Percentiles rank a stretch among this genome's conserved stretches.
phyloP scores from a whole-genome alignment of 2,888 invertebrate genomes.

The Plebejus argus region DNA sequence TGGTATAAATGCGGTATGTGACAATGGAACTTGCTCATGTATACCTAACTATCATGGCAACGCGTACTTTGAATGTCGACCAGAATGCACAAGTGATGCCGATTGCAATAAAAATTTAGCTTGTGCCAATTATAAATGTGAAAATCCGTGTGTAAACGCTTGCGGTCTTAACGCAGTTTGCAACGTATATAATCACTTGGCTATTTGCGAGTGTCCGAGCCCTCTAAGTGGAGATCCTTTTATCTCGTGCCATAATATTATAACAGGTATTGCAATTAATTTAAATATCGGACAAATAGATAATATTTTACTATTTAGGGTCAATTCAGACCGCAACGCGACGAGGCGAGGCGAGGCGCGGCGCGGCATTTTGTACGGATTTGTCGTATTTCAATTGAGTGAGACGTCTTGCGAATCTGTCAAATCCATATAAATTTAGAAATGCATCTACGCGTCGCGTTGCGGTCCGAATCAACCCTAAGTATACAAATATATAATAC shows the following conservation, averaged over 20 bases:
- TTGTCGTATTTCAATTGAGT: too few species aligned
- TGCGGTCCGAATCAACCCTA: too few species aligned
- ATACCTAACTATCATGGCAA: slow-evolving; percentile 83
- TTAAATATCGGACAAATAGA: background rate
- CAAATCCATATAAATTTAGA: too few species aligned
- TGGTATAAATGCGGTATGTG: slow-evolving; percentile 83
- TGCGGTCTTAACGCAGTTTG: slow-evolving; percentile 88
- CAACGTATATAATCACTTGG: slow-evolving; percentile 88
- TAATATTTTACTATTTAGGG: background rate
- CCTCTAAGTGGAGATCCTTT: slow-evolving; percentile 91
- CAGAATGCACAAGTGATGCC: slow-evolving; percentile 88
- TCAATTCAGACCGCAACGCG: too few species aligned
- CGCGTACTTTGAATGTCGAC: slow-evolving; percentile 85
- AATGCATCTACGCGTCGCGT: too few species aligned
- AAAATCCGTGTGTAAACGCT: slow-evolving; percentile 86
- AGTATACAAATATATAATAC: slow-evolving; percentile 28
- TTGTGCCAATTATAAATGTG: slow-evolving; percentile 87
- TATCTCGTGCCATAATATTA: slow-evolving; percentile 82
- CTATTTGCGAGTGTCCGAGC: slow-evolving; percentile 87
- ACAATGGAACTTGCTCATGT: slow-evolving; percentile 83
- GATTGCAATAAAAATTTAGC: slow-evolving; percentile 86
- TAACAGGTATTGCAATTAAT: slow-evolving; percentile 63
- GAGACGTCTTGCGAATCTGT: too few species aligned
- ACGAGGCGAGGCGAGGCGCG: too few species aligned
- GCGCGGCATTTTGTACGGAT: too few species aligned